A percentile compares a stretch with the other conserved stretches of the same genome.
These are phyloP conservation scores for Brienomyrus brachyistius DNA, from an alignment of 2,113 vertebrate species.

Conservation along the genomic window DNA sequence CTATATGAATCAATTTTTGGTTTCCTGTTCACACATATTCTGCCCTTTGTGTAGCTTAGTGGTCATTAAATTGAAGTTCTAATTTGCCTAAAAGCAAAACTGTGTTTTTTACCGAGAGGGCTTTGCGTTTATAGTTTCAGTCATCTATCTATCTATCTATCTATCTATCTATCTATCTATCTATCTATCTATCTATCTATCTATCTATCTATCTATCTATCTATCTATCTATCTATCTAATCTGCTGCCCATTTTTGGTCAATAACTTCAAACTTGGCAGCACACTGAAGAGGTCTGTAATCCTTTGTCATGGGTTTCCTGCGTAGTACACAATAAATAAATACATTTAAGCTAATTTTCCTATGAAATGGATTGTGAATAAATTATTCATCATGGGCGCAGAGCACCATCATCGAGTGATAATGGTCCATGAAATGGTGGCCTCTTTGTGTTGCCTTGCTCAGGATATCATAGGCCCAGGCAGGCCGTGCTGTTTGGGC, in stretches of 20 bases:
- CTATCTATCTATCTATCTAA: background rate
- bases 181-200: too few relatives aligned
- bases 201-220: background rate
- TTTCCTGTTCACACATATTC: background rate
- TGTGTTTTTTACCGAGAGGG: background rate
- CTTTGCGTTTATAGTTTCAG: too few relatives aligned
- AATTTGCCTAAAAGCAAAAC: background rate
- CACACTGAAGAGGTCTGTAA: constrained; percentile 21
- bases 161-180: background rate
- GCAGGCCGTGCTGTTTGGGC: background rate
- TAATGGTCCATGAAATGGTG: constrained; percentile 18
- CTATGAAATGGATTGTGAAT: constrained; percentile 32
- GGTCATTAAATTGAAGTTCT: background rate
- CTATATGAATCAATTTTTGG: background rate
- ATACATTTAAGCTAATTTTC: constrained; percentile 36
- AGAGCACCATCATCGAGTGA: constrained; percentile 33
- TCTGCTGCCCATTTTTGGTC: constrained; percentile 21
- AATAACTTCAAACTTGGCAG: constrained; percentile 23
- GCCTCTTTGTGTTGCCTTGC: background rate
- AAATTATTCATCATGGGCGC: constrained; percentile 25
- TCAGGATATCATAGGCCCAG: background rate
- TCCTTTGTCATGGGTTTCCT: constrained; percentile 29
- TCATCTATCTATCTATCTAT: background rate
- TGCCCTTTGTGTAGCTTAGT: background rate
- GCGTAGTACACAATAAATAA: constrained; percentile 29